Percentiles rank a stretch among this genome's conserved stretches.
These are phyloP conservation scores for Tryphoninae sp. DNA, from an alignment of 2,888 invertebrate genomes.

Conservation along the genomic window DNA sequence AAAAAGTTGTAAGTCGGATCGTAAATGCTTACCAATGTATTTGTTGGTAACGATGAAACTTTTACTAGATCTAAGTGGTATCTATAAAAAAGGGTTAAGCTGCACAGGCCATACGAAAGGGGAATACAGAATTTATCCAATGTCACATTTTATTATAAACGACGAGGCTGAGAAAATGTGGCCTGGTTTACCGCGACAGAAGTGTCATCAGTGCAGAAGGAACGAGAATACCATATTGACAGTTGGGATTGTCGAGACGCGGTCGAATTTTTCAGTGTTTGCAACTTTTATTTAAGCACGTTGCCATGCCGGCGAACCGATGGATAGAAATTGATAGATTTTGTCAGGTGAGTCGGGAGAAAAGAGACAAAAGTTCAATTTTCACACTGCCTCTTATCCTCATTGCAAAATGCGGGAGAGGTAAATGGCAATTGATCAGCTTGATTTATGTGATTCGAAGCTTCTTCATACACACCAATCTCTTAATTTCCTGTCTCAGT, in stretches of 20 bases:
- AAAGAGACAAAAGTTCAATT: neutral
- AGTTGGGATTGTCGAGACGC: neutral
- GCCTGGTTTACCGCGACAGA: neutral
- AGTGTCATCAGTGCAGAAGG: neutral
- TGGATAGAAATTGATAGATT: slow-evolving; percentile 1
- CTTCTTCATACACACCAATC: neutral
- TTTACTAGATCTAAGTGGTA: neutral
- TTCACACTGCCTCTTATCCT: neutral
- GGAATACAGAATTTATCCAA: slow-evolving; percentile 8
- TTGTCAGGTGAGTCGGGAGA: neutral
- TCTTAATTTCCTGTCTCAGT: neutral
- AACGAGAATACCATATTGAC: neutral
- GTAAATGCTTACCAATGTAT: slow-evolving; percentile 6
- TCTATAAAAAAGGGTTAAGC: neutral
- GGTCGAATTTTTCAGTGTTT: slow-evolving; percentile 2
- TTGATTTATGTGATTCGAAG: slow-evolving; percentile 7
- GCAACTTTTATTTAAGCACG: neutral
- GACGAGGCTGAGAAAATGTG: neutral
- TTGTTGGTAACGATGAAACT: neutral
- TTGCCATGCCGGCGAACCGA: neutral
- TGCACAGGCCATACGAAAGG: neutral
- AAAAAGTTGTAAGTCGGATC: neutral
- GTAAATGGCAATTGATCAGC: neutral
- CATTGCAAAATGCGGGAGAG: neutral
- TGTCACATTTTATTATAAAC: slow-evolving; percentile 9